Base-by-base conservation (phyloP, 2,797 vertebrate genomes). In the Scomberomorus guttatus region DNA sequence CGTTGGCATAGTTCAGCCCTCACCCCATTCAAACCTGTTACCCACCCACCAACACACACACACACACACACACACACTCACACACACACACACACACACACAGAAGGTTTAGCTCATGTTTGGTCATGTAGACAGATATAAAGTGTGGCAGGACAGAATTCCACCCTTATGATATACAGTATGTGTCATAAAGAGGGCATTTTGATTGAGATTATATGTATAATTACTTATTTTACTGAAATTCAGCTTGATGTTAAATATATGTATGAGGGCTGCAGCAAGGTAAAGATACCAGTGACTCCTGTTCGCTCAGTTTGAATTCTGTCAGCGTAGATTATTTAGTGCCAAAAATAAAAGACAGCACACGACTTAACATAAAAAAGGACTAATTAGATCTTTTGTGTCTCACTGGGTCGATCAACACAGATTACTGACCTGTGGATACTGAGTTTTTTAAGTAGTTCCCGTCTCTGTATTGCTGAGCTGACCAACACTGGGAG, bases 1-100 rank as follows among this genome's bases (percentile, higher is more conserved):
- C 81, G 74, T 76, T 84, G 61, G 79, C 90, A 90, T 93, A 87
- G 44, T 75, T 87, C 72, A 34, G 37, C 32, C 59, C 37, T 87
- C 72, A 34, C 29, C 32, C 59, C 37, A 46, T 48, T 64, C 54
- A 77, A 42, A 46, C 37, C 14, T 24, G 8, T 70, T 13, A 7
- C 32, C 6, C 48, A 39, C n/a, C 3, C 13, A 17, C 51, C 7
- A 39, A 39, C 63, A 42, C 52, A 46, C 52, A 57, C 60, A 24
- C 68, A 39, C 11, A 75, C 44, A 57, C 25, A 37, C 72, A 65
- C 61, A 63, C 15, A 75, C 44, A 57, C 25, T 25, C 72, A 65
- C 61, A 37, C 63, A 42, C 51, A 55, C 52, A 56, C 60, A 48
- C 68, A 39, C 15, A 75, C 44, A 57, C 25, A 37, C 72, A 65